Evolutionary conservation across 2,113 vertebrate species (phyloP), one percentile per base, ranked within the genome.

Genomic region (Bucco capensis): DNA sequence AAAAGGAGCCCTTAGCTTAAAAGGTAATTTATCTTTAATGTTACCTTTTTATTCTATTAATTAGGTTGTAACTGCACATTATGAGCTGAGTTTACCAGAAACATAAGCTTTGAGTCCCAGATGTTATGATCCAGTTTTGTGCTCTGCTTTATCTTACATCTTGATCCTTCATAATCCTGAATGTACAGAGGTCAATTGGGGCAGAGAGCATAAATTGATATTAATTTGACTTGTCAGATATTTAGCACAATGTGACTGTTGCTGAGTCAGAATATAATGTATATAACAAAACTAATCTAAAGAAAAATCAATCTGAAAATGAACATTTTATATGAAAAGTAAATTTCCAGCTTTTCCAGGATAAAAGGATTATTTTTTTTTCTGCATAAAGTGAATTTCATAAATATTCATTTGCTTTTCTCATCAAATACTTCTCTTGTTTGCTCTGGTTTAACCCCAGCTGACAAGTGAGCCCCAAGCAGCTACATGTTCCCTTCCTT

Each of bases 401-500:
- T 67, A 64, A 31, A 51, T 60, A 65, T 24, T 19, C 19, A 12
- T 21, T 74, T 75, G 3, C 1, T 67, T 77, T 74, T 66, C 27
- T 70, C 0, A 5, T 73, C 31, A 37, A 40, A 22, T 33, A 3
- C 23, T 72, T 81, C 30, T 37, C 6, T 83, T 73, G 5, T 73
- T 69, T 82, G 23, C 2, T 9, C 1, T 70, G 31, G 7, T 73
- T 73, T 53, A 65, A 49, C 10, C 24, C 46, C 19, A 49, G 50
- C 6, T 0, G 0, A 24, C 23, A 64, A 13, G 5, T 67, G 15
- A 19, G 1, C 8, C 49, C 8, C 5, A 13, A 4, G 10, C 3
- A 38, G 40, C 22, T 3, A 3, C 31, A 49, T n/a, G 12, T 12
- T 74, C 27, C 8, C 23, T 64, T 19, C 24, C 2, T 9, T 12